Evolutionary conservation across 2,113 vertebrate genomes (phyloP), one percentile per base, ranked within the genome.

Genomic region (Nannobrachium achirus): DNA sequence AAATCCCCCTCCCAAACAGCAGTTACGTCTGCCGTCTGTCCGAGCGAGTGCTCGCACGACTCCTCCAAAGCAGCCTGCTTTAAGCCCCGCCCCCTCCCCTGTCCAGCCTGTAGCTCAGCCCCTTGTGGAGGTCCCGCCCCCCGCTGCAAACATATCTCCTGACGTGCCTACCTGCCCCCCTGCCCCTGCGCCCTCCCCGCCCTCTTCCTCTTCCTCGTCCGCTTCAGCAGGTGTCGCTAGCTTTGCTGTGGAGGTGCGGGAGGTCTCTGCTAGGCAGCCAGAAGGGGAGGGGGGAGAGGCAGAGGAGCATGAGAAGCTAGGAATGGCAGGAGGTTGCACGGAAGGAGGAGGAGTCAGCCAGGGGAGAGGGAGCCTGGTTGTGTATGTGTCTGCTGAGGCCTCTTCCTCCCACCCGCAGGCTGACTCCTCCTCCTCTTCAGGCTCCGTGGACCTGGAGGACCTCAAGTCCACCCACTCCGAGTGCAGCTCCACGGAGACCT

Each of bases 401-500:
- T 93, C 91, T 91, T 92, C 93, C 87, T 83, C 92, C 59, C 94
- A 95, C 93, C 48, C 48, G 39, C 56, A 18, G 56, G 39, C 16
- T 4, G 58, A 60, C 56, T 59, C 56, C 10, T 95, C 95, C 88
- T 94, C 93, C 89, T 93, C 91, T 86, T 93, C 93, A 33, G 25
- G 25, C 40, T 96, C 94, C 79, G 89, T 95, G 81, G 96, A 86
- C 88, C 91, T 93, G 86, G 95, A 96, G 88, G 95, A 95, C 87
- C 76, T 95, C 91, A 94, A 94, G 79, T 95, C 95, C 66, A 94
- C 93, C 89, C 95, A 92, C 93, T 98, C 96, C 48, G 96, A 98
- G 94, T 95, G 95, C 94, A 96, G 95, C 89, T 95, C 95, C 86
- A 94, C 95, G 42, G 95, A 96, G 91, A 95, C 94, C 78, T 94